Conservation (phyloP, 2,797 vertebrate genomes). For the Lagocephalus sceleratus region DNA sequence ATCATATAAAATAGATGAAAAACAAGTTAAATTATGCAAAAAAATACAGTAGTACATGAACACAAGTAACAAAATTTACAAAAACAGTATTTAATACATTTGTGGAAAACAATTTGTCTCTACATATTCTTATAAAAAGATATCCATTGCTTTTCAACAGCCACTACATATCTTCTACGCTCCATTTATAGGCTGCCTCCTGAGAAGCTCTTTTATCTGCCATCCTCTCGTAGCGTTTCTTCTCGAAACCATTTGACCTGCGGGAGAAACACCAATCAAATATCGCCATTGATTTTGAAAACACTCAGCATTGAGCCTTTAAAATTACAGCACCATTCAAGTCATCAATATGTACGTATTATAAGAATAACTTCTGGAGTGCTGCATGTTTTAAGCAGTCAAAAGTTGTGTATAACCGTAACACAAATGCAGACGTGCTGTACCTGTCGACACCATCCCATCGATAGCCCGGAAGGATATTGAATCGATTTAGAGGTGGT, state of each 20-base stretch:
- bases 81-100: constrained; percentile 58
- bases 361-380: not conserved
- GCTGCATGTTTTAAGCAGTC: too few relatives aligned
- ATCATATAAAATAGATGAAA: too few relatives aligned
- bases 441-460: constrained; percentile 98
- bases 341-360: not conserved
- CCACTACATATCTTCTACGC: constrained; percentile 94
- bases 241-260: constrained; percentile 96
- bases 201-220: constrained; percentile 89
- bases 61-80: constrained; percentile 16
- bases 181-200: constrained; percentile 96
- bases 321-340: not conserved
- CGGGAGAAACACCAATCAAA: constrained; percentile 1
- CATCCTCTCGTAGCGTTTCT: constrained; percentile 86
- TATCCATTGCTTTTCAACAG: not conserved
- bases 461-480: constrained; percentile 90
- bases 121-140: constrained; percentile 7
- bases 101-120: constrained; percentile 32
- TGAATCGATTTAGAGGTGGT: constrained; percentile 93
- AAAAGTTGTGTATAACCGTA: not conserved
- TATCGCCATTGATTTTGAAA: too few relatives aligned
- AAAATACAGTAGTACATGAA: not conserved
- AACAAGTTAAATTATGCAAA: not conserved
- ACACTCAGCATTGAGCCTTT: too few relatives aligned
- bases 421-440: not conserved